Conservation (phyloP, 2,113 vertebrate species). For the Machaerirhynchus nigripectus region DNA sequence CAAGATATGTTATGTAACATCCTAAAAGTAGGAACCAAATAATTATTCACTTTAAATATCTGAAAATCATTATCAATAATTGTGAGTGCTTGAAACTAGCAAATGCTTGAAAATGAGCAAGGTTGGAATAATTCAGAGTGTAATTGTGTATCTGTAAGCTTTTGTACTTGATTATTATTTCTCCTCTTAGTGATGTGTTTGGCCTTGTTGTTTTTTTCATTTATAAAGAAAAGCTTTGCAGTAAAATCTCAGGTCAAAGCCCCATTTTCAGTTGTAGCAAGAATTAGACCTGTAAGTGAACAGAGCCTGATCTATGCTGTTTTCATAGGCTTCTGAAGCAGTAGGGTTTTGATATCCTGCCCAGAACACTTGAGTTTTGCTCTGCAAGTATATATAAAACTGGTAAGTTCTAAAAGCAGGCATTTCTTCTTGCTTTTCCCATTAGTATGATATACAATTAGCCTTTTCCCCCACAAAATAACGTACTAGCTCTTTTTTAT, state of each 20-base stretch:
- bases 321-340: conserved; percentile 62
- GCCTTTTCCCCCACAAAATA: background rate
- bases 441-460: background rate
- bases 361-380: conserved; percentile 54
- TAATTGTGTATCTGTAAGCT: background rate
- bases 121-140: background rate
- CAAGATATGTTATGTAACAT: background rate
- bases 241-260: background rate
- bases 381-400: conserved; percentile 58
- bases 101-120: background rate
- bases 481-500: background rate
- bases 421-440: background rate
- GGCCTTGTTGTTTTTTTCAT: background rate
- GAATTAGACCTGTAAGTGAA: background rate
- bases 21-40: background rate
- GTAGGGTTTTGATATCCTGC: conserved; percentile 50
- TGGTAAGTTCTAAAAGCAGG: conserved; percentile 24
- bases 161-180: background rate
- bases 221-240: background rate
- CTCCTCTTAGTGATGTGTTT: background rate
- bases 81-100: background rate
- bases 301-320: conserved; percentile 34
- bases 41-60: background rate
- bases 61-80: background rate
- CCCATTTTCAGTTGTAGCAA: background rate